Base-by-base conservation (phyloP, 2,888 invertebrate genomes). In the Caenorhabditis wallacei region DNA sequence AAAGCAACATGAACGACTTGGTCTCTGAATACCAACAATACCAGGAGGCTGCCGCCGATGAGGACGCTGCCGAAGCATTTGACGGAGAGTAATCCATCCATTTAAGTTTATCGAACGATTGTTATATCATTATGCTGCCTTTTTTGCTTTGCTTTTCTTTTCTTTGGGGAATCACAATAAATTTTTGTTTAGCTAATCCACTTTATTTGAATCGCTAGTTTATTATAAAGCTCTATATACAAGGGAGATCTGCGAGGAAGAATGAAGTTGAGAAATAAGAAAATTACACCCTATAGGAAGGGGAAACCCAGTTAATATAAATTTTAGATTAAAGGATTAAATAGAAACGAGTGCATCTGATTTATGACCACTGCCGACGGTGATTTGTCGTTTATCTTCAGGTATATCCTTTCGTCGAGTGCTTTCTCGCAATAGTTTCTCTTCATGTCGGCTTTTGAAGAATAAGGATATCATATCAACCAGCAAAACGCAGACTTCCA, bases 1-100 rank as follows among this genome's bases (percentile, higher is more conserved):
- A 97, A 93, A 96, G 96, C 91, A 97, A 97, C 94, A 96, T 97
- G 94, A 96, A 93, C 95, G 94, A 94, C 89, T 88, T 93, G 74
- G 92, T 93, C 68, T 87, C 87, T 18, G 90, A 90, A 68, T 90
- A 90, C 82, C 90, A 90, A 59, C 90, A 90, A 78, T 90, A 90
- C 78, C 90, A 90, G 59, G 84, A 84, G 46, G 84, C 84, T 11
- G 80, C 84, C 8, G 84, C 84, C 46, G 84, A 84, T 30, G 84
- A 84, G 51, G 84, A 84, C 30, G 81, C 84, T 10, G 84, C 72
- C 35, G 84, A 81, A 37, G 78, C 78, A 0, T 84, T 81, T 24
- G 84, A 84, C 51, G 76, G 76, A 68, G 84, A 84, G 74, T 80
- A 56, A 69, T 20, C n/a, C 40, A 46, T 35, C 4, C 20, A 22